Evolutionary conservation across 2,797 vertebrate species (phyloP).

Genomic region (Karalla daura): DNA sequence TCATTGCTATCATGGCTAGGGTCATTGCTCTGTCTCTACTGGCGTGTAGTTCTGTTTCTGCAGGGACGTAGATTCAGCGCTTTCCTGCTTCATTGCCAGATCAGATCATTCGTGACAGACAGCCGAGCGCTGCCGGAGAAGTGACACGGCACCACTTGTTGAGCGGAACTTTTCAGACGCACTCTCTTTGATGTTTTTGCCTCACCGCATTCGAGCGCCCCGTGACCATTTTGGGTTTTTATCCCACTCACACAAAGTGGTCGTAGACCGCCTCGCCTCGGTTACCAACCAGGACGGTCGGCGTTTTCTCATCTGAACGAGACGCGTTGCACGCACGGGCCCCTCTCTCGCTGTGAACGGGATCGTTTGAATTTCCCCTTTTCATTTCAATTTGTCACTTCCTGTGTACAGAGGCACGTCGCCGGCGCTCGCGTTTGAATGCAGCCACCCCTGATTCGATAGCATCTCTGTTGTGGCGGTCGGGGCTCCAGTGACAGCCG

Average conservation of each 20-base stretch:
- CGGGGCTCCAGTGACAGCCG: background rate
- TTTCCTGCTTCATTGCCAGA: conserved; percentile 4
- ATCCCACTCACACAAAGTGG: too few relatives aligned
- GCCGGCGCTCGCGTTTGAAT: conserved; percentile 12
- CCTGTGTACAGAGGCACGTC: conserved; percentile 15
- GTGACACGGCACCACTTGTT: conserved; percentile 44
- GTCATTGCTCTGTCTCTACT: background rate
- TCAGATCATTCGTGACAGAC: background rate
- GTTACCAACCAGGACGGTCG: background rate
- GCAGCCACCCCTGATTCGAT: conserved; percentile 10
- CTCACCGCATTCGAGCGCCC: too few relatives aligned
- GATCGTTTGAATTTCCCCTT: conserved; percentile 30
- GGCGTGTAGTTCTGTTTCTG: background rate
- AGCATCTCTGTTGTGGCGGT: background rate
- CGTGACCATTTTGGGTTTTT: too few relatives aligned
- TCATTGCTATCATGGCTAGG: background rate
- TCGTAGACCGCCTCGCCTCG: background rate
- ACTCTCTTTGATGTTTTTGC: too few relatives aligned
- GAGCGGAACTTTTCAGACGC: conserved; percentile 37
- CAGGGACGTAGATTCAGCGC: background rate
- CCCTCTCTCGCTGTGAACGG: background rate
- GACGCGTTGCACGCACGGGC: background rate
- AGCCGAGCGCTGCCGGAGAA: conserved; percentile 21
- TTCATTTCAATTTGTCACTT: conserved; percentile 29
- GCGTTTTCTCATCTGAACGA: background rate